phyloP scores from a whole-genome alignment of 1,140 invertebrate species.

The Conus betulinus region DNA sequence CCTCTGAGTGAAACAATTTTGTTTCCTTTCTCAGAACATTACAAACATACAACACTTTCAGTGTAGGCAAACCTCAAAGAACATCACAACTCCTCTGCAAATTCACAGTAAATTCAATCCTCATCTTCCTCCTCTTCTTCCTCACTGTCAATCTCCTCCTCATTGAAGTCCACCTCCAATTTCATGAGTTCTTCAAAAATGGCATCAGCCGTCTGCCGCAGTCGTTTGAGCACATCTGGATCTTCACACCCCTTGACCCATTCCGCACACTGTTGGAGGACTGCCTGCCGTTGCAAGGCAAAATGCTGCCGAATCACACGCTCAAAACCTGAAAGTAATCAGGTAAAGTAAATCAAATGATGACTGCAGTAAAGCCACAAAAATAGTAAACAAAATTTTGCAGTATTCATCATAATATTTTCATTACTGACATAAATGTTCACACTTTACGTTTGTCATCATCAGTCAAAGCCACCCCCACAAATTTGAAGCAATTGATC shows the following conservation, averaged over 20 bases:
- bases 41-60: no score
- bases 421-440: no score
- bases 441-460: no score
- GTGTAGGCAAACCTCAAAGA: background rate
- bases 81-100: background rate
- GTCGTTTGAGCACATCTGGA: constrained; percentile 31
- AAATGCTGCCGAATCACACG: constrained; percentile 39
- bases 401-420: no score
- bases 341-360: no score
- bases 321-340: constrained; percentile 38
- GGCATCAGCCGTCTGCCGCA: constrained; percentile 25
- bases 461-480: no score
- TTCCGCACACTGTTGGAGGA: constrained; percentile 43
- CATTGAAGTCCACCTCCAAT: constrained; percentile 32
- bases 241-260: constrained; percentile 44
- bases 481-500: no score
- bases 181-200: constrained; percentile 32
- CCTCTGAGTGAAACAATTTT: no score
- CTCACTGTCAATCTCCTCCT: constrained; percentile 6
- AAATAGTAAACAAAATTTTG: no score
- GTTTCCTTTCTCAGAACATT: no score
- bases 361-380: no score
- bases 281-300: constrained; percentile 33
- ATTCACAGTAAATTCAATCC: background rate
- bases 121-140: constrained; percentile 17